These are phyloP conservation scores for Cheilosia pagana DNA, from an alignment of 2,888 invertebrate species.

Conservation along the genomic window DNA sequence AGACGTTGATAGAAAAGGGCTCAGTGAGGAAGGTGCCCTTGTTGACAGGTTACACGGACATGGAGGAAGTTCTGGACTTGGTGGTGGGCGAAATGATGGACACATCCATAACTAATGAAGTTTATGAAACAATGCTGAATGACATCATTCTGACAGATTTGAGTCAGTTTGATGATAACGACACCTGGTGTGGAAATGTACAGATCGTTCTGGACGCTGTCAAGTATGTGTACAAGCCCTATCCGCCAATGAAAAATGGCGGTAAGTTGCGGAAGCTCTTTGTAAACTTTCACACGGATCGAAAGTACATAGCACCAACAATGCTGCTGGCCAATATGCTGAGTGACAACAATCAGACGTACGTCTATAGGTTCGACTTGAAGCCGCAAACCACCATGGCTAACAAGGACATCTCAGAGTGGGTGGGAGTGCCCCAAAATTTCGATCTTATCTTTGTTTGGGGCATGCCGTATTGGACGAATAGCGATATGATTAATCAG, in stretches of 20 bases:
- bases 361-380: constrained; percentile 90
- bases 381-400: constrained; percentile 88
- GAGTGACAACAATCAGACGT: constrained; percentile 86
- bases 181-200: constrained; percentile 86
- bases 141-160: constrained; percentile 87
- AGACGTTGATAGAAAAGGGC: constrained; percentile 86
- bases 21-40: constrained; percentile 88
- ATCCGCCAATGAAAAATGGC: constrained; percentile 86
- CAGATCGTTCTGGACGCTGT: constrained; percentile 89
- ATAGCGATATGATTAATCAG: constrained; percentile 85
- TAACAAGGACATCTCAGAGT: constrained; percentile 88
- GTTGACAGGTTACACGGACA: constrained; percentile 91
- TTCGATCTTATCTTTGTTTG: constrained; percentile 92
- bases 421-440: constrained; percentile 92
- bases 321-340: constrained; percentile 88
- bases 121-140: constrained; percentile 86
- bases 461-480: constrained; percentile 90
- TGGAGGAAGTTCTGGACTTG: constrained; percentile 90
- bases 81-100: constrained; percentile 86
- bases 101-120: constrained; percentile 84
- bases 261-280: constrained; percentile 87
- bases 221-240: constrained; percentile 90
- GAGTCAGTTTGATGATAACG: constrained; percentile 84
- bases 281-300: constrained; percentile 90
- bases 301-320: constrained; percentile 89